phyloP scores from a whole-genome alignment of 2,113 vertebrate species.

The Galemys pyrenaicus region DNA sequence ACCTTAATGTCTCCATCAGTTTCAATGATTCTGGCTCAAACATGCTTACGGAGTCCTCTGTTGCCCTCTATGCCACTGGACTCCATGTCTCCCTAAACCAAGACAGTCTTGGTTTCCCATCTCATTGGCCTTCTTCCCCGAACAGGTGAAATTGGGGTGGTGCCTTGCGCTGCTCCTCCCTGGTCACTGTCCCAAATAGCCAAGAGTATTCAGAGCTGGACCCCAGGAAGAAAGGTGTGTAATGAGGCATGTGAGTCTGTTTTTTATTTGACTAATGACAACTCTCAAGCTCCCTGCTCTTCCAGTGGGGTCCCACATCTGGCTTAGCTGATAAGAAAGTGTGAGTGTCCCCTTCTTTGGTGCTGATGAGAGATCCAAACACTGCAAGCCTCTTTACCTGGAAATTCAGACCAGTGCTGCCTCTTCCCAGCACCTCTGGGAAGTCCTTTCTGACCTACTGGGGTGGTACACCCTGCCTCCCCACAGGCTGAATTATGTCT shows the following conservation, averaged over 20 bases:
- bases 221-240: neutral
- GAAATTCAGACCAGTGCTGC: rapidly evolving
- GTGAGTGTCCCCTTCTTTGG: neutral
- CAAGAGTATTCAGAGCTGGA: neutral
- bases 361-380: too few species aligned
- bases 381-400: neutral
- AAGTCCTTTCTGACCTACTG: neutral
- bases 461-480: neutral
- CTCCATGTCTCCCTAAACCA: neutral
- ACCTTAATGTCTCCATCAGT: neutral
- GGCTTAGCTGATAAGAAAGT: neutral
- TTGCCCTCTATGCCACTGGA: neutral
- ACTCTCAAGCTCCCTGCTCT: neutral
- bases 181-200: neutral
- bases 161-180: neutral
- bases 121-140: neutral
- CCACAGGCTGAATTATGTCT: neutral
- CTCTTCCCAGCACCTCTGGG: neutral
- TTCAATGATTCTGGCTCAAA: neutral
- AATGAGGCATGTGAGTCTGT: neutral
- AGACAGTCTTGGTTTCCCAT: neutral
- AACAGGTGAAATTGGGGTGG: rapidly evolving
- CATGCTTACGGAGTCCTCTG: neutral
- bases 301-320: neutral
- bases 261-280: neutral